Base-by-base conservation (phyloP, 1,140 invertebrate species). In the Solenopsis invicta region DNA sequence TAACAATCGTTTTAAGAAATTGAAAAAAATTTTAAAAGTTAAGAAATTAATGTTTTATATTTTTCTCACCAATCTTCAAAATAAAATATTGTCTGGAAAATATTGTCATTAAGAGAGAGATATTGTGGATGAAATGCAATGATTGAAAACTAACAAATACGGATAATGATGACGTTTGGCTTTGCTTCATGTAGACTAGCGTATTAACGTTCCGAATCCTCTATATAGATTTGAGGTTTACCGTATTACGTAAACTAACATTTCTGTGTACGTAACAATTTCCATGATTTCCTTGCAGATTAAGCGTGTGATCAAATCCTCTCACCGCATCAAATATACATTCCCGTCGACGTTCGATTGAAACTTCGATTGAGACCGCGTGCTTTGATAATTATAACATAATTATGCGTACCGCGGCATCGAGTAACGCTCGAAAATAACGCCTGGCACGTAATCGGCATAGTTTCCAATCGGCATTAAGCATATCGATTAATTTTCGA, bases 231-330 rank as follows among this genome's bases (percentile, higher is more conserved):
- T 84, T 74, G 41, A 45, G 80, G 45, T 84, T 84, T 62, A 75
- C 41, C 54, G 45, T 75, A 84, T 84, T 75, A 84, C 67, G 29
- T 84, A 84, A 84, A 74, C 80, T 74, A 84, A 84, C 80, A 84
- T 84, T 84, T 62, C 80, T 84, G 54, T 84, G 54, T 84, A 61
- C 80, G 41, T 62, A 84, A 84, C 80, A 84, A 84, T 84, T 84
- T 84, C 80, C 80, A 84, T 84, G 80, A 84, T 84, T 84, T 84
- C 69, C 80, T 84, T 84, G 80, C 80, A 84, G 80, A 84, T 84
- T 84, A 84, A 72, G 67, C 80, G 69, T 64, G 54, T 74, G 80
- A 84, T 84, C 69, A 84, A 84, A 81, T 52, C 66, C 64, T 52
- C 64, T 69, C 21, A 75, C 54, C 80, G 69, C 69, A 74, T 74